Conservation (phyloP, 2,113 vertebrate species). For the Psittacus erithacus region DNA sequence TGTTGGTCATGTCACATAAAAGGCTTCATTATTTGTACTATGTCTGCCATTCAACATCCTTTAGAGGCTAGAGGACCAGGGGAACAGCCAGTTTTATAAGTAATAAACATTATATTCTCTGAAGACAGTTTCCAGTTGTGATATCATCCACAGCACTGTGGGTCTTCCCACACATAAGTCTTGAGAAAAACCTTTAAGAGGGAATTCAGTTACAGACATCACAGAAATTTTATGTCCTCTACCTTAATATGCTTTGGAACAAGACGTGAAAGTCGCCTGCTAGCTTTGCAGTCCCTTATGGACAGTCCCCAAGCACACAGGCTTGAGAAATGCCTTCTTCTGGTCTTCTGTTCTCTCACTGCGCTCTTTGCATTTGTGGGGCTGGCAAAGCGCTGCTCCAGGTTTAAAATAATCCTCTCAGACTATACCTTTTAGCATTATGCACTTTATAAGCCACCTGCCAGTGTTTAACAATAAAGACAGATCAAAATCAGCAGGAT, state of each 20-base stretch:
- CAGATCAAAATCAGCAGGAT: neutral
- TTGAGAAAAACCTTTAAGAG: neutral
- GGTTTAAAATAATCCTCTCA: neutral
- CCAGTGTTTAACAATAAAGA: neutral
- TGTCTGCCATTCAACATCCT: neutral
- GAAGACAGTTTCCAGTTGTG: slow-evolving; percentile 34
- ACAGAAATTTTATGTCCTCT: neutral
- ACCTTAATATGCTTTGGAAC: neutral
- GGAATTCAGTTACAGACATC: slow-evolving; percentile 16
- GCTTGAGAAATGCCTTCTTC: neutral
- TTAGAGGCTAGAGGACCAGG: neutral
- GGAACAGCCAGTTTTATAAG: neutral
- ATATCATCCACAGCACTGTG: neutral
- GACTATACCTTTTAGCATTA: neutral
- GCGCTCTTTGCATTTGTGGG: neutral
- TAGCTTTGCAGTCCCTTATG: neutral
- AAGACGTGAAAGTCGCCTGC: neutral
- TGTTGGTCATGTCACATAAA: neutral
- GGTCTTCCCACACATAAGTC: neutral
- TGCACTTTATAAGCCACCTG: neutral
- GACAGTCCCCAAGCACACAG: neutral
- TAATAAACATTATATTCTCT: slow-evolving; percentile 14
- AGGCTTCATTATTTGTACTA: neutral
- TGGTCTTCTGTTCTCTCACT: neutral
- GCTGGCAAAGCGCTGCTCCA: neutral